Conservation (phyloP, 2,888 invertebrate genomes). For the Papilio protenor region DNA sequence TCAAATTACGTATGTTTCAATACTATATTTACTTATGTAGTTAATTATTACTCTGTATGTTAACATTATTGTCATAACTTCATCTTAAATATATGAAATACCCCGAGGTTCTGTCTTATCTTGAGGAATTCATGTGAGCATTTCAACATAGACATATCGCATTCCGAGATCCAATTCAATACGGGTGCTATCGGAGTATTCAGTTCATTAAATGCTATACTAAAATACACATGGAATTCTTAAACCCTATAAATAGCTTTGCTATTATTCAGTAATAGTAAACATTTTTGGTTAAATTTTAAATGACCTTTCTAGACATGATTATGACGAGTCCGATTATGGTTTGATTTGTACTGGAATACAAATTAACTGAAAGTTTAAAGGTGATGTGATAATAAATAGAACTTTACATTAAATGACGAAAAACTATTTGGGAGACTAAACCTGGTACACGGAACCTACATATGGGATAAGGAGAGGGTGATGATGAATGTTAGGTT, state of each 20-base stretch:
- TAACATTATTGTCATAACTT: conserved; percentile 22
- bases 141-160: conserved; percentile 59
- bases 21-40: background rate
- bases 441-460: background rate
- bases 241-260: background rate
- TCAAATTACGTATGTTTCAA: background rate
- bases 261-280: background rate
- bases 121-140: conserved; percentile 67
- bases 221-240: conserved; percentile 1
- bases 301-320: no score
- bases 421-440: background rate
- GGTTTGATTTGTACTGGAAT: no score
- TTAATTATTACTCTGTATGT: background rate
- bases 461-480: background rate
- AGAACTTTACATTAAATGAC: no score
- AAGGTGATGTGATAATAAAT: no score
- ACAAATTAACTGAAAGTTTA: no score
- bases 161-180: conserved; percentile 60
- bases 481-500: background rate
- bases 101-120: conserved; percentile 25
- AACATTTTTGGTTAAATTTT: background rate
- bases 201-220: conserved; percentile 37
- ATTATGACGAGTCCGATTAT: no score
- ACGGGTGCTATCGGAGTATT: conserved; percentile 52
- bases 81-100: conserved; percentile 20